Evolutionary conservation across 2,888 invertebrate species (phyloP).

Genomic region (Octonoba sinensis): DNA sequence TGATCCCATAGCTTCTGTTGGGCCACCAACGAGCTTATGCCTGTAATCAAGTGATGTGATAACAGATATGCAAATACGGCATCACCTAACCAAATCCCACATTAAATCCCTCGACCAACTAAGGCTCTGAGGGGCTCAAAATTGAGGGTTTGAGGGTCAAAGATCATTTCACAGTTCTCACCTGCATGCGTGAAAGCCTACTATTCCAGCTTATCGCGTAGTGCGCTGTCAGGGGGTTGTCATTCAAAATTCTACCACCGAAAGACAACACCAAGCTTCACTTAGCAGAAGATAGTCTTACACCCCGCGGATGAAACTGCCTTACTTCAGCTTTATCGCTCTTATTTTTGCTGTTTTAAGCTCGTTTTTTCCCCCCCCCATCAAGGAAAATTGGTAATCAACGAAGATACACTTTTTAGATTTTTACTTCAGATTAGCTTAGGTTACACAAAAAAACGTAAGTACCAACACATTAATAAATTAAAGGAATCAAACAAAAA

Average conservation of each 20-base stretch:
- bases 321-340: neutral
- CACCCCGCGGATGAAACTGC: conserved; percentile 32
- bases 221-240: conserved; percentile 42
- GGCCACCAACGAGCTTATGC: too few relatives aligned
- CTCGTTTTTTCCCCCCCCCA: neutral
- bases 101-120: neutral
- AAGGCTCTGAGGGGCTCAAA: conserved; percentile 1
- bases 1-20: too few relatives aligned
- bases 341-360: neutral
- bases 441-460: neutral
- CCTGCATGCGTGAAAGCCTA: conserved; percentile 50
- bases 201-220: conserved; percentile 32
- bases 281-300: conserved; percentile 48
- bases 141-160: conserved; percentile 13
- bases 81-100: neutral
- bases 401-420: neutral
- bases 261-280: conserved; percentile 47
- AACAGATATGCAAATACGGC: conserved; percentile 13
- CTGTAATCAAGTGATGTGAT: conserved; percentile 13
- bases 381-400: neutral
- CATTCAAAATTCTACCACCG: conserved; percentile 53
- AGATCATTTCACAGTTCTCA: conserved; percentile 41
- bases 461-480: too few relatives aligned
- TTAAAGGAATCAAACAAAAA: too few relatives aligned
- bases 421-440: neutral